Base-by-base conservation (phyloP, 2,797 vertebrate species). In the Vireo griseus region DNA sequence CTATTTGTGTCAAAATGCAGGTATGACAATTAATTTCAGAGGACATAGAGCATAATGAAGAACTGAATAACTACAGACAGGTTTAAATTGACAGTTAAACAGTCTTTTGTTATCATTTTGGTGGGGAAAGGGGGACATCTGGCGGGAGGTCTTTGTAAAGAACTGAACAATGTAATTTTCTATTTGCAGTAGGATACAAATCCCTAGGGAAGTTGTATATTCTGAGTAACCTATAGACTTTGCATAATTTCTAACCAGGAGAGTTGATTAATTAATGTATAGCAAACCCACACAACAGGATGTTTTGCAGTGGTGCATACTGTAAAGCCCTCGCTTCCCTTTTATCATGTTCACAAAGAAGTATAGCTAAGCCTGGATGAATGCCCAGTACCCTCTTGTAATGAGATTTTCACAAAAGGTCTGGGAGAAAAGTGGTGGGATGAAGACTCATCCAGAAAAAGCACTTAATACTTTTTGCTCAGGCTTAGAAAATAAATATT, bases 51-150 rank as follows among this genome's bases (percentile, higher is more conserved):
- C 2, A 0, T 45, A 74, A 91, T 55, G 54, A 76, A 86, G 68
- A 83, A 28, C 24, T 7, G 18, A 68, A 35, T 68, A 58, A 28
- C 37, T 77, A 24, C 25, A 37, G 18, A 48, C 16, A 2, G 11
- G 6, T 20, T 65, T 76, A 75, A 93, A 74, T 10, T 71, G 68
- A 35, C 55, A 20, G 57, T 57, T 45, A 73, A 75, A 57, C 33
- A 3, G 28, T 25, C 59, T 69, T 86, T 37, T 68, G 16, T 42
- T 45, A 50, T 55, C 33, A 31, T 76, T 96, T 88, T 39, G 42
- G n/a, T 94, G 89, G 87, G 67, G 88, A 90, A 92, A 96, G 47
- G 57, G 42, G 80, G 96, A 95, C 96, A 97, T 63, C 96, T 96
- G 80, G 77, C 95, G 95, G 95, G 69, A 90, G 28, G 3, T 74